phyloP scores from a whole-genome alignment of 2,888 invertebrate genomes.

The Crocallis elinguaria region DNA sequence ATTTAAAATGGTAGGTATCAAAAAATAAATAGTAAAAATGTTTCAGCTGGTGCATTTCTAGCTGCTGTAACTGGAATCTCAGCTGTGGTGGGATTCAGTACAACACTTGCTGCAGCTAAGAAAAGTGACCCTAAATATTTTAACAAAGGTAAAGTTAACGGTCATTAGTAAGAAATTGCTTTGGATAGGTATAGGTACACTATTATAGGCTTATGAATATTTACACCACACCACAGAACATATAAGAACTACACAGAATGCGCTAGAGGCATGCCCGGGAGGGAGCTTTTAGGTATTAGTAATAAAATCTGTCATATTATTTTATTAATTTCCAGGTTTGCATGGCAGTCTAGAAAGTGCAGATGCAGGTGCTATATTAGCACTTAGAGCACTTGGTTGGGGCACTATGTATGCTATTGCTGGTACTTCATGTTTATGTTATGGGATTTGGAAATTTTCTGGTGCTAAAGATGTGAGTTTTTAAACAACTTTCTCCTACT shows the following conservation, averaged over 20 bases:
- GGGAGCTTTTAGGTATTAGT: no score
- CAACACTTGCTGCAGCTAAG: slow-evolving; percentile 90
- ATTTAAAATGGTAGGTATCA: background rate
- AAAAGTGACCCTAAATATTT: slow-evolving; percentile 92
- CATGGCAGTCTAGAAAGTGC: slow-evolving; percentile 85
- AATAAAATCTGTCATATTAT: background rate
- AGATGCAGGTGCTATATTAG: slow-evolving; percentile 92
- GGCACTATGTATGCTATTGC: slow-evolving; percentile 94
- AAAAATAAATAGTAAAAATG: no score
- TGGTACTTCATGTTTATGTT: slow-evolving; percentile 92
- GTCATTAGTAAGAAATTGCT: background rate
- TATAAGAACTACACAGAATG: no score
- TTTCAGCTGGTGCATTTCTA: slow-evolving; percentile 89
- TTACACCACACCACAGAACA: no score
- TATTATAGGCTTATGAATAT: no score
- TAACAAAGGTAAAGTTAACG: slow-evolving; percentile 86
- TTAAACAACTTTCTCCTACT: no score
- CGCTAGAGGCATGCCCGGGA: background rate
- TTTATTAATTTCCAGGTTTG: slow-evolving; percentile 69
- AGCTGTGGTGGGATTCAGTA: slow-evolving; percentile 92
- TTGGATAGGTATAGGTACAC: background rate
- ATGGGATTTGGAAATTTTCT: slow-evolving; percentile 94
- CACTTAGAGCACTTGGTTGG: slow-evolving; percentile 93
- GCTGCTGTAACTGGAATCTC: slow-evolving; percentile 91
- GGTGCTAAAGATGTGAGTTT: slow-evolving; percentile 91